Evolutionary conservation across 2,113 vertebrate species (phyloP).

Genomic region (Orcinus orca): DNA sequence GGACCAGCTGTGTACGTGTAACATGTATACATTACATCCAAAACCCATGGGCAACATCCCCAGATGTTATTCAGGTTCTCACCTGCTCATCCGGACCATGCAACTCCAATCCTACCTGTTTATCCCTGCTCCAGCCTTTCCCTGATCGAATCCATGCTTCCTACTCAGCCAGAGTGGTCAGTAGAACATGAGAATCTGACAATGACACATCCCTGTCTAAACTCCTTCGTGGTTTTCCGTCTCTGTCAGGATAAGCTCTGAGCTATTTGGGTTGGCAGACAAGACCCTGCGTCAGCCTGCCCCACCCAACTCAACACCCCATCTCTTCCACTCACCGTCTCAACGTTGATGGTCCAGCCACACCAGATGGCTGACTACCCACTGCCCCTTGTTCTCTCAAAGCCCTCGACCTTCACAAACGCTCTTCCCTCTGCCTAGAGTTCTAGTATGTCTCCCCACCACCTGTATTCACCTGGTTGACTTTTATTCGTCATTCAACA

Average conservation of each 20-base stretch:
- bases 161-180: not conserved
- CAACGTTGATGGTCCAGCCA: not conserved
- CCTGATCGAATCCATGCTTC: not conserved
- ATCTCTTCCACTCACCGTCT: not conserved
- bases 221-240: not conserved
- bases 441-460: not conserved
- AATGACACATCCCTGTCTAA: not conserved
- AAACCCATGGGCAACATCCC: not conserved
- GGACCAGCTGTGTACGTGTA: not conserved
- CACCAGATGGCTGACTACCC: no score
- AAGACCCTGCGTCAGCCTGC: not conserved
- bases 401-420: not conserved
- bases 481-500: not conserved
- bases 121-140: not conserved
- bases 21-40: not conserved
- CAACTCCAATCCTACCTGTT: not conserved
- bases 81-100: not conserved
- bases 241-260: not conserved
- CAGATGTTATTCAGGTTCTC: not conserved
- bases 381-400: not conserved
- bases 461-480: not conserved
- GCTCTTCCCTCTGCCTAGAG: not conserved
- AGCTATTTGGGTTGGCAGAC: not conserved
- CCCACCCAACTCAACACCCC: not conserved
- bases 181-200: not conserved